These are phyloP conservation scores for Cerceris ruficornis DNA, from an alignment of 2,888 invertebrate genomes.

Conservation along the genomic window DNA sequence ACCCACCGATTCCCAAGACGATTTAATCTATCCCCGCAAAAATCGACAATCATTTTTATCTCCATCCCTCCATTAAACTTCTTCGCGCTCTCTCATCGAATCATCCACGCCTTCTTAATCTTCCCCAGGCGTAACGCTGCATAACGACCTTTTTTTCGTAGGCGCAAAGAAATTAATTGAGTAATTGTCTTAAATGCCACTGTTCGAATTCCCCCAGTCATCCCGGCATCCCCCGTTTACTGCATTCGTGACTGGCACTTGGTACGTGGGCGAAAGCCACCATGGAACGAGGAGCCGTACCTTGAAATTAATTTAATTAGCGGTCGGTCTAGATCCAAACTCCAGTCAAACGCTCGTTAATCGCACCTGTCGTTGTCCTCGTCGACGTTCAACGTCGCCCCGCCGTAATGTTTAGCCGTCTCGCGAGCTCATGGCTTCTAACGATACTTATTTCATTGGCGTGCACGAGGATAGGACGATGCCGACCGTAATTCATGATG, in stretches of 20 bases:
- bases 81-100: neutral
- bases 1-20: too few species aligned
- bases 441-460: constrained; percentile 1
- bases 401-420: constrained; percentile 13
- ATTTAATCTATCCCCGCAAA: too few species aligned
- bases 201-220: constrained; percentile 49
- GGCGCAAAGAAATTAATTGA: constrained; percentile 40
- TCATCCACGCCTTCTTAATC: constrained; percentile 5
- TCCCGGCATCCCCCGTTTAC: constrained; percentile 22
- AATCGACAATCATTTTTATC: too few species aligned
- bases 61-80: neutral
- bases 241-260: constrained; percentile 57
- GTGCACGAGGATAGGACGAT: neutral
- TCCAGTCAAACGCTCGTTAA: constrained; percentile 77
- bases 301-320: constrained; percentile 80
- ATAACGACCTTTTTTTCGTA: constrained; percentile 13
- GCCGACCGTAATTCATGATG: neutral
- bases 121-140: neutral
- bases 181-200: constrained; percentile 33
- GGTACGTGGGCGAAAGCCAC: constrained; percentile 38
- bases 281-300: constrained; percentile 31
- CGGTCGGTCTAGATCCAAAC: constrained; percentile 75
- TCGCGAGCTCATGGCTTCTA: constrained; percentile 9
- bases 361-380: constrained; percentile 75
- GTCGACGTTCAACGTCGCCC: constrained; percentile 45